Percentiles rank a stretch among this genome's conserved stretches.
Evolutionary conservation across 2,888 invertebrate genomes (phyloP).

Genomic region (Lithophane semibrunnea): DNA sequence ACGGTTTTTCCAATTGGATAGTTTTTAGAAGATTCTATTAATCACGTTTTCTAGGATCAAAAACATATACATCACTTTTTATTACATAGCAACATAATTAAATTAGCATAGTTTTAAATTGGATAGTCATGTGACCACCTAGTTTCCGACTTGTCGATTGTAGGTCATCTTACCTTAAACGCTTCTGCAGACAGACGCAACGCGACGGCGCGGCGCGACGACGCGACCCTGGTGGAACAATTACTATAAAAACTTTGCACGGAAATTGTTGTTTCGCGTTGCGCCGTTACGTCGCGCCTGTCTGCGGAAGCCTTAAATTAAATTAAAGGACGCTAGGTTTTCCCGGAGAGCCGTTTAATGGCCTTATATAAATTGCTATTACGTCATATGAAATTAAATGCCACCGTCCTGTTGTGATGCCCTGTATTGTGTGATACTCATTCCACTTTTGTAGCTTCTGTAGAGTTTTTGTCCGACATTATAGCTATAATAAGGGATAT

Average conservation of each 20-base stretch:
- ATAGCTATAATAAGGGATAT: background rate
- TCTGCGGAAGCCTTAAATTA: background rate
- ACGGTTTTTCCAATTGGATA: background rate
- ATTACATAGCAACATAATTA: background rate
- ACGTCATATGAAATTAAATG: constrained; percentile 44
- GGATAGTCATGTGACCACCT: background rate
- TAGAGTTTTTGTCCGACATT: background rate
- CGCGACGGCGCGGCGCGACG: no score
- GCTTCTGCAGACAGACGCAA: no score
- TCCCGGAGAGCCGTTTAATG: constrained; percentile 13
- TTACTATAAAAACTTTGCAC: no score
- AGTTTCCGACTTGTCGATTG: background rate
- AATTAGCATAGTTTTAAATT: background rate
- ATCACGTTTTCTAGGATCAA: background rate
- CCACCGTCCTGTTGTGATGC: constrained; percentile 11
- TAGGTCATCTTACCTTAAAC: constrained; percentile 1
- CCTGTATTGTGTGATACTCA: constrained; percentile 5
- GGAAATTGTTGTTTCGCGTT: no score
- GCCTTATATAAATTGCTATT: constrained; percentile 30
- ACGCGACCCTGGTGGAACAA: no score
- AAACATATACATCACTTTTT: background rate
- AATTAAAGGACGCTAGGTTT: constrained; percentile 41
- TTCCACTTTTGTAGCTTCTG: background rate
- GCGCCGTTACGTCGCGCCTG: no score
- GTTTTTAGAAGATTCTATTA: background rate